These are phyloP conservation scores for Eidolon dupreanum DNA, from an alignment of 2,797 vertebrate species.

Conservation along the genomic window DNA sequence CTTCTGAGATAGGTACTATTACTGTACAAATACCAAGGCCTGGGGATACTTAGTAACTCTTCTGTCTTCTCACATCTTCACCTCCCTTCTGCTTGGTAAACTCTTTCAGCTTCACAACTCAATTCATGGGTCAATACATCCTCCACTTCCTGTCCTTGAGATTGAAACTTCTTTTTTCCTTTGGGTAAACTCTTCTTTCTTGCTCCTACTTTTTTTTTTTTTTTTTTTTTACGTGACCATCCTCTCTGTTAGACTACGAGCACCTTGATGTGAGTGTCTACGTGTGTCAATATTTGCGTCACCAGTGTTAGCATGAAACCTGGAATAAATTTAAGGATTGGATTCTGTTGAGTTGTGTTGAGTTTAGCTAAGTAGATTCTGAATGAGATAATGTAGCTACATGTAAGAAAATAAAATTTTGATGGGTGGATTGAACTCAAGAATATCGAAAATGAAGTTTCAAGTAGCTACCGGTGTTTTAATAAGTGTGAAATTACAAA, in stretches of 20 bases:
- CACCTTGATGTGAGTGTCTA: not conserved
- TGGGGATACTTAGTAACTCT: not conserved
- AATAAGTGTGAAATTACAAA: not conserved
- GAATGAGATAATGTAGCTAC: not conserved
- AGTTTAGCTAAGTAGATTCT: not conserved
- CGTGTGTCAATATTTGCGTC: not conserved
- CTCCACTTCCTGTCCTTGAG: not conserved
- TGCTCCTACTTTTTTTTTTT: not conserved
- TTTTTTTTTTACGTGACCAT: not conserved
- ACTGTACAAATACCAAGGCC: not conserved
- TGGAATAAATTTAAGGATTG: not conserved
- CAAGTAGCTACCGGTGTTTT: not conserved
- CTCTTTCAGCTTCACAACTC: not conserved
- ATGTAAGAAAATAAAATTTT: not conserved
- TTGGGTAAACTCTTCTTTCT: not conserved
- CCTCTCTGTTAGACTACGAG: not conserved
- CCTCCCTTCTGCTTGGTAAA: not conserved
- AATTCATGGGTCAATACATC: not conserved
- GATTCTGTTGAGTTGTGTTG: no score
- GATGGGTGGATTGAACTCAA: not conserved
- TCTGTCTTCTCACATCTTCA: not conserved
- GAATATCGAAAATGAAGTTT: not conserved
- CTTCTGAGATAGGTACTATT: not conserved
- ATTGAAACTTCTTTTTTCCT: not conserved
- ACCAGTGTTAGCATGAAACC: not conserved